Conservation (phyloP, 2,113 vertebrate genomes). For the Dendrocopos noguchii region DNA sequence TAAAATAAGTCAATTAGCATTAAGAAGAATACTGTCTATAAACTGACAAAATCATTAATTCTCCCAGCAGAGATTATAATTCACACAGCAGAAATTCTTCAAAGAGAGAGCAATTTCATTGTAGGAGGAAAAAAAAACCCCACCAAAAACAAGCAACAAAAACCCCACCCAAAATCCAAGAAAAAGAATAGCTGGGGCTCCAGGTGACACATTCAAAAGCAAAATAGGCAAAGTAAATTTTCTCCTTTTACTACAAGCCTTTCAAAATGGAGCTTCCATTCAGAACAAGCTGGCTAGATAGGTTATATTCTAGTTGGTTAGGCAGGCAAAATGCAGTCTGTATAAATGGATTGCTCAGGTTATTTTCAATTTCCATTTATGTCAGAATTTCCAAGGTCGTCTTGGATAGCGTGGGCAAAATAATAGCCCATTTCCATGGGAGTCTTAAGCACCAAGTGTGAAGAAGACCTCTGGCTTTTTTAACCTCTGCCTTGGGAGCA, state of each 20-base stretch:
- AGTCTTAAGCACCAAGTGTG: neutral
- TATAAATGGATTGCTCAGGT: neutral
- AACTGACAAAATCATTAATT: neutral
- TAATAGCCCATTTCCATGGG: neutral
- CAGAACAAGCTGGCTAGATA: neutral
- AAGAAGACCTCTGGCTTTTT: slow-evolving; percentile 15
- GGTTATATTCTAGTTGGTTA: neutral
- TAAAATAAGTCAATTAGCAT: neutral
- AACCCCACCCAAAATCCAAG: neutral
- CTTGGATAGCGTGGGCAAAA: neutral
- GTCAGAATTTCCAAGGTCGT: neutral
- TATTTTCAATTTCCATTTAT: slow-evolving; percentile 20
- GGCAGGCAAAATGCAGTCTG: neutral
- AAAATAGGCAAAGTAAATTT: neutral
- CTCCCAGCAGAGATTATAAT: neutral
- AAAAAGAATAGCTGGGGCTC: neutral
- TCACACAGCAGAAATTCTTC: neutral
- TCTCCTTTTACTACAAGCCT: neutral
- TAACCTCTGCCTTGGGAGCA: slow-evolving; percentile 2
- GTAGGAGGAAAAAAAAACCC: neutral
- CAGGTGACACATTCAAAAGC: neutral
- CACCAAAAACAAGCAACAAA: no score
- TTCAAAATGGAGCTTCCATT: neutral
- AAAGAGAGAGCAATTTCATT: neutral
- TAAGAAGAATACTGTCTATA: neutral